Percentiles rank a stretch among this genome's conserved stretches.
These are phyloP conservation scores for Acleris emargana DNA, from an alignment of 2,888 invertebrate species.

Conservation along the genomic window DNA sequence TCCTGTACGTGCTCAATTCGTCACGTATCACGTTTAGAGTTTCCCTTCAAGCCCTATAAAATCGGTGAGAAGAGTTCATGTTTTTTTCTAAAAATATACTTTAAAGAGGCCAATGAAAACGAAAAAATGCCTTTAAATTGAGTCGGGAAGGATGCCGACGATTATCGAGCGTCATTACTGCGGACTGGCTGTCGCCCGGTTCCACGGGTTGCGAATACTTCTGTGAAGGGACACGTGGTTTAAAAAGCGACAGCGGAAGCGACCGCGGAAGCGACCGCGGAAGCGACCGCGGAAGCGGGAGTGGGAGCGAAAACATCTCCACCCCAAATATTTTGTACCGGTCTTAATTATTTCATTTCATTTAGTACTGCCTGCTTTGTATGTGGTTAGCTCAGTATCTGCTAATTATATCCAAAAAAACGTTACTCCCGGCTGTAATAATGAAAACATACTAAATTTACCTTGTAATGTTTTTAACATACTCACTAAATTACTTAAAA, in stretches of 20 bases:
- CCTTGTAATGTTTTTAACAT: no score
- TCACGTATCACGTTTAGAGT: constrained; percentile 17
- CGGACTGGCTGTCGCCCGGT: constrained; percentile 38
- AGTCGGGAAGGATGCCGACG: constrained; percentile 68
- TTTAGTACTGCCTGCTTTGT: no score
- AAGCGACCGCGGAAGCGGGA: constrained; percentile 4
- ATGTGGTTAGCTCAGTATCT: no score
- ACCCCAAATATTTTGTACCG: no score
- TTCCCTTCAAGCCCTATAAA: constrained; percentile 18
- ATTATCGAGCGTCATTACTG: constrained; percentile 67
- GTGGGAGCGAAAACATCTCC: neutral
- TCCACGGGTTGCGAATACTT: constrained; percentile 31
- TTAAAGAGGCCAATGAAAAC: constrained; percentile 41
- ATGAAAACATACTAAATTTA: no score
- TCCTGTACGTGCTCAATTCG: constrained; percentile 14
- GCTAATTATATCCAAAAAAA: no score
- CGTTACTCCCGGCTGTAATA: no score
- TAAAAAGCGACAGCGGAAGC: constrained; percentile 6
- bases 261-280: constrained; percentile 1
- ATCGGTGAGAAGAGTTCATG: constrained; percentile 26
- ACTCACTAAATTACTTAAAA: no score
- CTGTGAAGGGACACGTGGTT: constrained; percentile 18
- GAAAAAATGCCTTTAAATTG: constrained; percentile 56
- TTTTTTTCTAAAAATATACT: constrained; percentile 42
- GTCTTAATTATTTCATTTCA: no score